A percentile compares a stretch with the other conserved stretches of the same genome.
phyloP scores from a whole-genome alignment of 2,113 vertebrate genomes.

The Xyrauchen texanus region DNA sequence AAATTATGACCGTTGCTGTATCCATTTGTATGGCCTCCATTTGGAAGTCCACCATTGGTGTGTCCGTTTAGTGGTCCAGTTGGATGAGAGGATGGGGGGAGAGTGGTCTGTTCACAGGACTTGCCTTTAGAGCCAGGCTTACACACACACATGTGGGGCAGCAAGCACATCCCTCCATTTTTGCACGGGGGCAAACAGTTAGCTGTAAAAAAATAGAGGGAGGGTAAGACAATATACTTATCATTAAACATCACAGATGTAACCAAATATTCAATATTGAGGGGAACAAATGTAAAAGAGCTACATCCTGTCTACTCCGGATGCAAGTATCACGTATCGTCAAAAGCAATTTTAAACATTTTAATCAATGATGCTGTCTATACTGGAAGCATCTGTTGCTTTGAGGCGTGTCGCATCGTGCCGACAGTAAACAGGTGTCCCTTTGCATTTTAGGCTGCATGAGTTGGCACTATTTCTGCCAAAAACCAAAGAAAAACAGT shows the following conservation, averaged over 20 bases:
- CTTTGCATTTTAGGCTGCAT: too few species aligned
- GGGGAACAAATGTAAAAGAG: too few species aligned
- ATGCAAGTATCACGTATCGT: too few species aligned
- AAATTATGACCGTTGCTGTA: conserved; percentile 70
- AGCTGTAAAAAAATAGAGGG: conserved; percentile 71
- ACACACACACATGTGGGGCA: conserved; percentile 93
- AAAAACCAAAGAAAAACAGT: too few species aligned
- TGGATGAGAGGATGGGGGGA: conserved; percentile 72
- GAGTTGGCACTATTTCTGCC: too few species aligned
- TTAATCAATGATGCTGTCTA: too few species aligned
- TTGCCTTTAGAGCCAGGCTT: conserved; percentile 90
- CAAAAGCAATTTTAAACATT: too few species aligned
- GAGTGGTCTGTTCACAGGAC: conserved; percentile 81
- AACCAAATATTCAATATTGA: too few species aligned
- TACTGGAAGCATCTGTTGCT: too few species aligned
- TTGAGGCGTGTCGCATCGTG: too few species aligned
- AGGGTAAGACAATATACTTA: neutral
- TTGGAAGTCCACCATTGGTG: conserved; percentile 58
- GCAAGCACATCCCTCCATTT: conserved; percentile 95
- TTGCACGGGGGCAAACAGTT: conserved; percentile 92
- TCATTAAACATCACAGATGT: neutral
- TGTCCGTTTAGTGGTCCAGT: conserved; percentile 68
- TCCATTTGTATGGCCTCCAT: conserved; percentile 71
- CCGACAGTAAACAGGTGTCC: too few species aligned
- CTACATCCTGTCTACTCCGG: too few species aligned